Conservation (phyloP, 2,888 invertebrate genomes). For the Melanchra persicariae region DNA sequence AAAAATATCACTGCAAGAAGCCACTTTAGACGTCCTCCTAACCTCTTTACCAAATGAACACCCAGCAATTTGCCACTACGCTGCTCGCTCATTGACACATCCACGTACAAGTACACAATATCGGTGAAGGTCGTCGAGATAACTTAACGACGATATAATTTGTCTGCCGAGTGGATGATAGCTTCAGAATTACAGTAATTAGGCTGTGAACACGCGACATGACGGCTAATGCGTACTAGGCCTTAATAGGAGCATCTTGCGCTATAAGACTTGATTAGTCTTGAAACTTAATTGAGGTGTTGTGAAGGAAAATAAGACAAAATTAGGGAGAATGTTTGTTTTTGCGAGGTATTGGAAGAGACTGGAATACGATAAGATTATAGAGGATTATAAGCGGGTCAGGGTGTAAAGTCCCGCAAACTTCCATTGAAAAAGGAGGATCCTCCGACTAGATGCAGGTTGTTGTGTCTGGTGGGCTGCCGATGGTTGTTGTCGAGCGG, state of each 20-base stretch:
- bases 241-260: constrained; percentile 49
- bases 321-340: not conserved
- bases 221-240: constrained; percentile 33
- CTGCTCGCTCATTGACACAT: constrained; percentile 30
- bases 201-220: constrained; percentile 40
- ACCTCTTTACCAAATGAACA: not conserved
- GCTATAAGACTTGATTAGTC: constrained; percentile 28
- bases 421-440: too few relatives aligned
- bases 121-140: constrained; percentile 58
- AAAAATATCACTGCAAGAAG: not conserved
- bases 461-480: too few relatives aligned
- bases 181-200: constrained; percentile 50
- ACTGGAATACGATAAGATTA: not conserved
- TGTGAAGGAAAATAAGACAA: not conserved
- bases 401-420: too few relatives aligned
- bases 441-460: too few relatives aligned
- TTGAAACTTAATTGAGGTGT: constrained; percentile 31
- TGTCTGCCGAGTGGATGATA: constrained; percentile 48
- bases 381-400: too few relatives aligned
- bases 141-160: constrained; percentile 56
- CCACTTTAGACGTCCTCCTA: not conserved
- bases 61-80: not conserved
- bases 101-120: constrained; percentile 38
- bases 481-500: too few relatives aligned
- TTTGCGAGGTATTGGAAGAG: not conserved